Base-by-base conservation (phyloP, 1,140 invertebrate genomes). In the Heliconius melpomene region DNA sequence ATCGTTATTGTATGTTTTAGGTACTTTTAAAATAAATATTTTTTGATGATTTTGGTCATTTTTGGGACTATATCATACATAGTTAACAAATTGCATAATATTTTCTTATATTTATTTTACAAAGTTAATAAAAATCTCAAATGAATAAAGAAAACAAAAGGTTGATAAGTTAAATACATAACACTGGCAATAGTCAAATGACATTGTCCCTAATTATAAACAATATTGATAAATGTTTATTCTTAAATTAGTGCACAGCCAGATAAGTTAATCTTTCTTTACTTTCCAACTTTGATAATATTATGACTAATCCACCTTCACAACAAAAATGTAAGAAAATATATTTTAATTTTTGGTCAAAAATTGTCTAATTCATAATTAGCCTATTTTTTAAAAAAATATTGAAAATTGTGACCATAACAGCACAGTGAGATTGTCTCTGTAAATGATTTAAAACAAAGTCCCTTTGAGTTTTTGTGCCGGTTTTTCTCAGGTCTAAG, bases 261-360 rank as follows among this genome's bases (percentile, higher is more conserved):
- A 66, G 60, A 66, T 66, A 66, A 66, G 60, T 29, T 66, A 66
- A 66, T 29, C 60, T 66, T 66, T 66, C 13, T 66, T 29, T 66
- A 11, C 26, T 29, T 66, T 26, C 11, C 50, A 66, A 18, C 50
- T 52, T 52, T 52, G 18, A 52, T 52, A 20, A 52, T 52, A 20
- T 52, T 20, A 52, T 52, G 50, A 20, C 50, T 2, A 52, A 52
- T 52, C 18, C 16, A 20, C 50, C 18, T 52, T 18, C 50, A 52
- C 50, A 52, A 52, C 7, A 7, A 20, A 52, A 7, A 52, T 52
- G 7, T 52, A 20, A 20, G 7, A 20, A 52, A 52, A 52, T 8
- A 52, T 20, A 52, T 20, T 18, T 7, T 2, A 52, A 7, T 46
- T 16, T 16, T 16, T 46, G 16, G 40, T 46, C 2, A 46, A 16